These are phyloP conservation scores for Artibeus jamaicensis DNA, from an alignment of 2,797 vertebrate genomes.

Conservation along the genomic window DNA sequence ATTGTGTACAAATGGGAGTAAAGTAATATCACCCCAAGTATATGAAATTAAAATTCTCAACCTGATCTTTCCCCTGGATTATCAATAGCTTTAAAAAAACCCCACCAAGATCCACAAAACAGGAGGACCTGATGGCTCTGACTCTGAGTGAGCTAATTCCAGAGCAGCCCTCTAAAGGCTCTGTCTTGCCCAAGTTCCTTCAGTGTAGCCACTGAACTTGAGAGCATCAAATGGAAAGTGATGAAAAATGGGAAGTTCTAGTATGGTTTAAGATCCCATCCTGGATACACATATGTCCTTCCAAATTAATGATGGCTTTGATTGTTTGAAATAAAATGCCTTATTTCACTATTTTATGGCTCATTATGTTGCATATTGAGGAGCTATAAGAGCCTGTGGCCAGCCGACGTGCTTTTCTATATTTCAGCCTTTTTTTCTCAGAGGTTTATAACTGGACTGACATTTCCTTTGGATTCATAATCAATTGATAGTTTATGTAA, in stretches of 20 bases:
- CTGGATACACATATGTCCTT: background rate
- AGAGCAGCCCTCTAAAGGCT: background rate
- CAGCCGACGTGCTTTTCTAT: background rate
- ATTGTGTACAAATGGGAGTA: background rate
- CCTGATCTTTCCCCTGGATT: background rate
- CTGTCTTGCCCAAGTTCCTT: background rate
- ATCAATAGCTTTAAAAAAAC: background rate
- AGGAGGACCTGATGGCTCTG: background rate
- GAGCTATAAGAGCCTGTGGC: background rate
- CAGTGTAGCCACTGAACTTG: background rate
- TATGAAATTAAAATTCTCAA: background rate
- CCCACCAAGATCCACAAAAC: background rate
- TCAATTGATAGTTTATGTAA: constrained; percentile 15
- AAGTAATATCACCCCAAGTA: background rate
- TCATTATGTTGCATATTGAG: constrained; percentile 23
- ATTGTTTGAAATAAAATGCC: constrained; percentile 39
- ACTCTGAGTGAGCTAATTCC: background rate
- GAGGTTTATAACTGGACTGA: background rate
- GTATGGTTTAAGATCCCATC: background rate
- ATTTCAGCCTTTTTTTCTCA: background rate
- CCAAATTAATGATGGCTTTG: constrained; percentile 20
- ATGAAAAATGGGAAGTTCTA: background rate
- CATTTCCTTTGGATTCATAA: constrained; percentile 38
- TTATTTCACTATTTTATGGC: constrained; percentile 20
- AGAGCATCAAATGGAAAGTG: background rate